phyloP scores from a whole-genome alignment of 2,888 invertebrate species.

The Harpagoxenus sublaevis region DNA sequence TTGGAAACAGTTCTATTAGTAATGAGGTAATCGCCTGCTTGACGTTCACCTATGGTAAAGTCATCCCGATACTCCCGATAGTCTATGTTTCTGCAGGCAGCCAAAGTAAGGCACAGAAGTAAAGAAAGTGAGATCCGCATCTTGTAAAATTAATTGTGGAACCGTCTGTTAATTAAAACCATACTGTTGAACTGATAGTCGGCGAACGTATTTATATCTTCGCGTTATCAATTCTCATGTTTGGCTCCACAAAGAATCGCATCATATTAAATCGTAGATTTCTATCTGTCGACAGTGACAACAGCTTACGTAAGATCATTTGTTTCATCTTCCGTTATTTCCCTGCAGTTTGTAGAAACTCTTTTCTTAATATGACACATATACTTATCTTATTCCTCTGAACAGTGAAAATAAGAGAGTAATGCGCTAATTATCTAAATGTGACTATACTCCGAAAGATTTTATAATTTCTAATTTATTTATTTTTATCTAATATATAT shows the following conservation, averaged over 20 bases:
- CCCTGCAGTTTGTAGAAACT: neutral
- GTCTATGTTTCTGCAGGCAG: constrained; percentile 49
- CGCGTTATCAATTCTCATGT: constrained; percentile 61
- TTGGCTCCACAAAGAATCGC: constrained; percentile 43
- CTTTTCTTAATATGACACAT: neutral
- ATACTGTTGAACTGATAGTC: constrained; percentile 14
- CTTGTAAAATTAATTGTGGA: neutral
- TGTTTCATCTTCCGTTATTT: constrained; percentile 18
- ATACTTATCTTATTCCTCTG: neutral
- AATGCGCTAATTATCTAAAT: neutral
- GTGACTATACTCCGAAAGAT: neutral
- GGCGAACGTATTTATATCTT: constrained; percentile 64
- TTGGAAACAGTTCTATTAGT: constrained; percentile 63
- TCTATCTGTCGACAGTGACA: constrained; percentile 42
- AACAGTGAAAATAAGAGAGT: neutral
- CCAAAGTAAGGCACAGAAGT: constrained; percentile 69
- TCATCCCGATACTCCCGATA: constrained; percentile 57
- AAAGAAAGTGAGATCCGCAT: constrained; percentile 60
- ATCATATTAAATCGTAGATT: constrained; percentile 48
- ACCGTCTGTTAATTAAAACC: neutral
- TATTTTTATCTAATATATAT: neutral
- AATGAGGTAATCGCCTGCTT: constrained; percentile 66
- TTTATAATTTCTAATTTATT: neutral
- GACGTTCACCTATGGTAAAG: constrained; percentile 68
- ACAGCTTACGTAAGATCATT: constrained; percentile 66